Percentiles rank a stretch among this genome's conserved stretches.
phyloP scores from a whole-genome alignment of 2,888 invertebrate genomes.

The Eupithecia insigniata region DNA sequence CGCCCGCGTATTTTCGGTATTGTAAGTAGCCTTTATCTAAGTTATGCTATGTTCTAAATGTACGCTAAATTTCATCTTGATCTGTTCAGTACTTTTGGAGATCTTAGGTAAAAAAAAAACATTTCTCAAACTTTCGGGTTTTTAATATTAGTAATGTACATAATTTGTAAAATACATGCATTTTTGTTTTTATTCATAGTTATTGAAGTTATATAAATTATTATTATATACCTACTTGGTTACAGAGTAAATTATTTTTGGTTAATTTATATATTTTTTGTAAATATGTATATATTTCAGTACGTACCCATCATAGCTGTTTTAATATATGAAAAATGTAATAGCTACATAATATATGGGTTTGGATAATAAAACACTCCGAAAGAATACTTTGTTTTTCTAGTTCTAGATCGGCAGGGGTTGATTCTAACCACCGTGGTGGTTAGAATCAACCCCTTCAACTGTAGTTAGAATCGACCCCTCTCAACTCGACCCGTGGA shows the following conservation, averaged over 20 bases:
- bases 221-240: slow-evolving; percentile 15
- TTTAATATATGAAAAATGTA: slow-evolving; percentile 28
- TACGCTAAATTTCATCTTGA: no score
- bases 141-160: slow-evolving; percentile 25
- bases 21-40: no score
- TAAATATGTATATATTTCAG: slow-evolving; percentile 34
- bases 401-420: background rate
- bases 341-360: slow-evolving; percentile 24
- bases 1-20: no score
- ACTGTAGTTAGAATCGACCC: no score
- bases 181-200: slow-evolving; percentile 27
- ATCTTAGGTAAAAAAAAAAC: no score
- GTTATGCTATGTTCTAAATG: no score
- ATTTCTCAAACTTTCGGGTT: no score
- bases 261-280: slow-evolving; percentile 29
- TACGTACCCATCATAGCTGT: slow-evolving; percentile 14
- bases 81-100: no score
- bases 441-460: background rate
- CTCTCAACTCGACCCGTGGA: no score
- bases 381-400: slow-evolving; percentile 16
- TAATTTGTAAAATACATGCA: slow-evolving; percentile 31
- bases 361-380: slow-evolving; percentile 30
- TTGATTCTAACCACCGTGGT: background rate
- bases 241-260: slow-evolving; percentile 33
- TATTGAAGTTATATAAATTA: slow-evolving; percentile 5